Base-by-base conservation (phyloP, 2,888 invertebrate genomes). In the Andrena hattorfiana region DNA sequence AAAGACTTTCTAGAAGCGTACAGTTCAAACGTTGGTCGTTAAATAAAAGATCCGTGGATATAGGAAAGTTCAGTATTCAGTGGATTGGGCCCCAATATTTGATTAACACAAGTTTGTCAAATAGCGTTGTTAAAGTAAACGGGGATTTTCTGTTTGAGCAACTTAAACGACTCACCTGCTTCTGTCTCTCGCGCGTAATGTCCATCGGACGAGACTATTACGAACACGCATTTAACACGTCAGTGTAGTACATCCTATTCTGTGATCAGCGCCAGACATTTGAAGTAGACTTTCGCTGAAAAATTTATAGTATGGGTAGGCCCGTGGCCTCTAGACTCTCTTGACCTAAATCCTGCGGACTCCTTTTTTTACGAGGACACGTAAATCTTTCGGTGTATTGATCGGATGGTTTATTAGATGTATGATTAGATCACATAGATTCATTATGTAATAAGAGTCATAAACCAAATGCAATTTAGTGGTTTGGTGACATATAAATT, bases 1-100 rank as follows among this genome's bases (percentile, higher is more conserved):
- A 54, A 64, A 32, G 26, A 72, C 72, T 73, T 73, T 73, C 64
- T 64, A 73, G 60, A 30, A 30, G 28, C 30, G n/a, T 30, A 6
- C 16, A 60, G 13, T 23, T 56, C 60, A n/a, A 42, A n/a, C 60
- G 60, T n/a, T n/a, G 16, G 30, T 10, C 13, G 51, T 63, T 32
- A 51, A 63, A 72, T 20, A 23, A 32, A 63, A 32, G 30, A 51
- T n/a, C n/a, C 7, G 23, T 3, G 63, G 60, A 30, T 60, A 26
- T 7, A 16, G 60, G 30, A 56, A 56, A 56, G 56, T 42, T 42
- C 51, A 51, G 30, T 20, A 13, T 66, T 67, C 51, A 23, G 13
- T 67, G 49, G 30, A 16, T 51, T n/a, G 30, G 30, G n/a, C 7
- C 32, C n/a, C 16, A 32, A 26, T 48, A 42, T 28, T 30, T 60